Evolutionary conservation across 1,140 invertebrate genomes (phyloP).

Genomic region (Euura lappo): DNA sequence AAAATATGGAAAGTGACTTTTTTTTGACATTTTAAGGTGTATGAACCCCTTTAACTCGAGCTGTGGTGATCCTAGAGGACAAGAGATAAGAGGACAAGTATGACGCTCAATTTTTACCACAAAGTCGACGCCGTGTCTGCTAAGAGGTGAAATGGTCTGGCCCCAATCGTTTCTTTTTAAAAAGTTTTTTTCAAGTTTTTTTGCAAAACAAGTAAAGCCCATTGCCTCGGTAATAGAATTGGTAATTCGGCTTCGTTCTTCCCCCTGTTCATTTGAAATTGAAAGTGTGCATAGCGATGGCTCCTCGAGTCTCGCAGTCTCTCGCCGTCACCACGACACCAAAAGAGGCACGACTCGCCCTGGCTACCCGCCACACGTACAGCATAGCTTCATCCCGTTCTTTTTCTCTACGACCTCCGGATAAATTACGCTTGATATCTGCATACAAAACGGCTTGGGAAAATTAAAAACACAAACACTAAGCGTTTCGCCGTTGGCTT

Average conservation of each 20-base stretch:
- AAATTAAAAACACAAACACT: constrained; percentile 50
- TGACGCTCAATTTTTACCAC: no score
- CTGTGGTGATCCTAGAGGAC: no score
- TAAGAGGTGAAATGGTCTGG: no score
- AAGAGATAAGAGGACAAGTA: no score
- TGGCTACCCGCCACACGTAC: constrained; percentile 41
- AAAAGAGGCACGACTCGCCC: constrained; percentile 24
- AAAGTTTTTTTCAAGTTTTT: background rate
- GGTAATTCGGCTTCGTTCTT: background rate
- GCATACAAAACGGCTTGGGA: constrained; percentile 46
- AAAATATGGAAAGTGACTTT: no score
- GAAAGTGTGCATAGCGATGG: constrained; percentile 7
- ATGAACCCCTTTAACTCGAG: no score
- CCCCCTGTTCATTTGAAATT: background rate
- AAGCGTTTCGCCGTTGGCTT: constrained; percentile 8
- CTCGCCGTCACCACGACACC: background rate
- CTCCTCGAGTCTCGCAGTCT: background rate
- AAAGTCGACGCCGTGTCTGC: no score
- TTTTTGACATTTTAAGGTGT: no score
- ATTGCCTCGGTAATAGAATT: background rate
- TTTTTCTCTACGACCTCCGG: constrained; percentile 25
- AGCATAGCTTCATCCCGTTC: constrained; percentile 6
- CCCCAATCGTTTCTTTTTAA: no score
- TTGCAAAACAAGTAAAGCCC: background rate
- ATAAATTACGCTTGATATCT: constrained; percentile 51